Conservation (phyloP, 2,797 vertebrate species). For the Pseudomugil tenellus region DNA sequence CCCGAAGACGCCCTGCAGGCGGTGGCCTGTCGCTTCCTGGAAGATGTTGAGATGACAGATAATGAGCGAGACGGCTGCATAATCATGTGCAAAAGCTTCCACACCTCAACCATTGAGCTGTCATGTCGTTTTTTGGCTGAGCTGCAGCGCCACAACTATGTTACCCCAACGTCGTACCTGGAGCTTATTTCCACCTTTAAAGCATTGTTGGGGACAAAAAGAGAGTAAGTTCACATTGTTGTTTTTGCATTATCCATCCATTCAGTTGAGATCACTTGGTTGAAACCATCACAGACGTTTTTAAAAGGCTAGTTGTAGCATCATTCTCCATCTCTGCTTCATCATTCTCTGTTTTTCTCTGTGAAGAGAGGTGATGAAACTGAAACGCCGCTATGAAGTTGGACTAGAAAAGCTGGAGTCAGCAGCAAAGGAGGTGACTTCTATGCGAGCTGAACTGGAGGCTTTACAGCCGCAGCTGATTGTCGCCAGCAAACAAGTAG, state of each 20-base stretch:
- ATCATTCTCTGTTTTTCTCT: too few species aligned
- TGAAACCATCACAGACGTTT: too few species aligned
- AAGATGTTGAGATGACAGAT: constrained; percentile 90
- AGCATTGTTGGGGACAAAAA: constrained; percentile 84
- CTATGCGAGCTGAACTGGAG: constrained; percentile 89
- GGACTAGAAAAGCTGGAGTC: constrained; percentile 91
- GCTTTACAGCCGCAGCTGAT: constrained; percentile 89
- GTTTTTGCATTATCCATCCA: neutral
- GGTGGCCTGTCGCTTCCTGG: constrained; percentile 89
- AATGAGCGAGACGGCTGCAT: constrained; percentile 86
- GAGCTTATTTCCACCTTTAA: constrained; percentile 95
- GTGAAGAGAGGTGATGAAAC: constrained; percentile 87
- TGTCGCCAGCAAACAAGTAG: constrained; percentile 88
- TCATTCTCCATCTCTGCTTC: too few species aligned
- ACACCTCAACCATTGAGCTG: constrained; percentile 87
- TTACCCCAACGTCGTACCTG: constrained; percentile 93
- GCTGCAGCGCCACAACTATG: constrained; percentile 90
- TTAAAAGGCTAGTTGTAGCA: too few species aligned
- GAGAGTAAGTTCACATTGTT: constrained; percentile 79
- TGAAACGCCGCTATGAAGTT: constrained; percentile 89
- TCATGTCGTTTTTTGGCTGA: constrained; percentile 83
- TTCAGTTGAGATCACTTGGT: too few species aligned
- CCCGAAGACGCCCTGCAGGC: constrained; percentile 92
- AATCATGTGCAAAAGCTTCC: constrained; percentile 92
- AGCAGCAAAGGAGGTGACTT: constrained; percentile 87